phyloP scores from a whole-genome alignment of 2,113 vertebrate genomes.

The Strix uralensis region DNA sequence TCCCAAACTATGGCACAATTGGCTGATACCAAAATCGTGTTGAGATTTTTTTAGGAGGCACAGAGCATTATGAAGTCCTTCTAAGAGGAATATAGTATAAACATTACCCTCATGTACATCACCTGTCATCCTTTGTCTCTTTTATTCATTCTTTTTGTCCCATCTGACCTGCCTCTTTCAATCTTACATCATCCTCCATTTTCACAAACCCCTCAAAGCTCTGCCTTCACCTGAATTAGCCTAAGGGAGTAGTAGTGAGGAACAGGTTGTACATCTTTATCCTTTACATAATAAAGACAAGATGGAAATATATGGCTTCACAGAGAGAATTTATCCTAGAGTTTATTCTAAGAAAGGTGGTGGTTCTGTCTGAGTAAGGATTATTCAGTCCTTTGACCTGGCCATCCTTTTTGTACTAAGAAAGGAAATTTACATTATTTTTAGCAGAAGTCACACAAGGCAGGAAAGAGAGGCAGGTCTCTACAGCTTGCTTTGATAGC shows the following conservation, averaged over 20 bases:
- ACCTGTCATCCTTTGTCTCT: not conserved
- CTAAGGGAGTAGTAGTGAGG: not conserved
- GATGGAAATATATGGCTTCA: not conserved
- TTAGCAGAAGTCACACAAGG: not conserved
- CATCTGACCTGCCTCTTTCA: not conserved
- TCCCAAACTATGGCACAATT: not conserved
- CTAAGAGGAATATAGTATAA: not conserved
- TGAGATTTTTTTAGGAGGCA: not conserved
- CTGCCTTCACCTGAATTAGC: not conserved
- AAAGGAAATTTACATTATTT: not conserved
- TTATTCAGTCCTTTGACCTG: not conserved
- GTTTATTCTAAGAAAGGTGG: not conserved
- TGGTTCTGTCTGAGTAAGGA: not conserved
- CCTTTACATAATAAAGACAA: not conserved
- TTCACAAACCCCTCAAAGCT: not conserved
- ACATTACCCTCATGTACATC: not conserved
- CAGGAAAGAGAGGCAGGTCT: not conserved
- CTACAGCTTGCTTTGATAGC: not conserved
- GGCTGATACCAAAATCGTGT: not conserved
- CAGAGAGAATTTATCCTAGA: not conserved
- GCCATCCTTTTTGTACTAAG: not conserved
- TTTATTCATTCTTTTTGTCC: not conserved
- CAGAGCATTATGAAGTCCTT: not conserved
- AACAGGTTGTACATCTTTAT: not conserved
- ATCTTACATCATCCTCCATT: not conserved